Evolutionary conservation across 1,140 invertebrate species (phyloP).

Genomic region (Hetaerina americana): DNA sequence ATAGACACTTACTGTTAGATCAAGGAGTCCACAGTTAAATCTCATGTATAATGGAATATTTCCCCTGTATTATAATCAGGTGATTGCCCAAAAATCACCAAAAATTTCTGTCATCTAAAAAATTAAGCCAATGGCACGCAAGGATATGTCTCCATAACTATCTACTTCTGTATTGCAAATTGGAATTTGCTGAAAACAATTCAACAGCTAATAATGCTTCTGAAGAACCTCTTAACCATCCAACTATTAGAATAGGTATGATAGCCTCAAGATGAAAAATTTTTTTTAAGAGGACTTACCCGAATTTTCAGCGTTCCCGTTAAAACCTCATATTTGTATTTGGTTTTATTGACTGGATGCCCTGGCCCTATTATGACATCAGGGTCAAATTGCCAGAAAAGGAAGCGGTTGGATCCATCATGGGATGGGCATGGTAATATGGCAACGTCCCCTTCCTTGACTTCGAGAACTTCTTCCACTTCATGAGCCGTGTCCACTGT

Average conservation of each 20-base stretch:
- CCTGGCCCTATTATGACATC: constrained; percentile 43
- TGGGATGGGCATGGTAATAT: constrained; percentile 46
- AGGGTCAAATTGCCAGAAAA: constrained; percentile 48
- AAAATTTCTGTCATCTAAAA: not conserved
- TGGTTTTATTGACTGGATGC: constrained; percentile 40
- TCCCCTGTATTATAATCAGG: too few species aligned
- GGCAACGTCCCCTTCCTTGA: constrained; percentile 39
- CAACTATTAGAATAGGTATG: too few species aligned
- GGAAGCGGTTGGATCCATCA: constrained; percentile 48
- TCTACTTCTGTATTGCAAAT: not conserved
- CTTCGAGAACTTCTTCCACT: constrained; percentile 32
- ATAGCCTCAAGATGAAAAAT: not conserved
- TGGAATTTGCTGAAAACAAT: not conserved
- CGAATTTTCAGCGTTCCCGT: constrained; percentile 48
- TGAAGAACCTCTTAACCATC: too few species aligned
- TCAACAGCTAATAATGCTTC: not conserved
- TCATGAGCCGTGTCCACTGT: too few species aligned
- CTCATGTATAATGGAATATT: too few species aligned
- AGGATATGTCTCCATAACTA: not conserved
- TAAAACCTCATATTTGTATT: constrained; percentile 55
- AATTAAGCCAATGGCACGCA: not conserved
- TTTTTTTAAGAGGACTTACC: constrained; percentile 29
- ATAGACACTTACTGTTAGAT: too few species aligned
- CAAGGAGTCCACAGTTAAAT: too few species aligned
- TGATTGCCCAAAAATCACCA: too few species aligned